Evolutionary conservation across 2,888 invertebrate genomes (phyloP), one percentile per base, ranked within the genome.

Genomic region (Pterostichus niger): DNA sequence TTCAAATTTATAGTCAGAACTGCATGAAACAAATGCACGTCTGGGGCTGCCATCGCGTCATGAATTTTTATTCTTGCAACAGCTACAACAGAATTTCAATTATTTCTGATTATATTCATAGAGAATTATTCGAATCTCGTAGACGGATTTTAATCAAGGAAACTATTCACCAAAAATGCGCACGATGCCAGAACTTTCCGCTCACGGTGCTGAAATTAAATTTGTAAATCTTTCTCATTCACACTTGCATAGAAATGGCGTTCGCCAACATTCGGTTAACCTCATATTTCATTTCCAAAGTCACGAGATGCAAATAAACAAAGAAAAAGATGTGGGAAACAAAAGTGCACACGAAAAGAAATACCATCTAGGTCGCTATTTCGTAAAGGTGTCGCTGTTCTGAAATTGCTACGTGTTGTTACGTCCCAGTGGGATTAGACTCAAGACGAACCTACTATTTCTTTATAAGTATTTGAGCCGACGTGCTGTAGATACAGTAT

Each of bases 101-200:
- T 78, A 78, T 40, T 52, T 46, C 78, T 61, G 40, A 78, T 78
- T 78, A 78, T 59, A 78, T 78, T 78, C 78, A 78, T 61, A 78
- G 54, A 59, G 31, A 46, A 44, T 13, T 44, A 71, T 71, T 71
- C 44, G 17, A 71, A 71, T 44, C 44, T 54, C 56, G 52, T 31
- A 40, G 35, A n/a, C 64, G 35, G 56, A 54, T 56, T 76, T 76
- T 76, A 54, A 76, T 76, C 75, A 75, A 75, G 75, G 33, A 52
- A 75, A 75, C 75, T 52, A 75, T 75, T 75, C 75, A 52, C 75
- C 52, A 52, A 52, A 75, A 75, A 64, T 64, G 64, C 33, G 31
- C 10, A 7, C 33, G 13, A 35, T n/a, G 49, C 49, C 5, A 5
- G 13, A 49, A 49, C 49, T 49, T 49, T 49, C n/a, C 49, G 49